phyloP scores from a whole-genome alignment of 2,888 invertebrate species.

The Teleogryllus oceanicus region DNA sequence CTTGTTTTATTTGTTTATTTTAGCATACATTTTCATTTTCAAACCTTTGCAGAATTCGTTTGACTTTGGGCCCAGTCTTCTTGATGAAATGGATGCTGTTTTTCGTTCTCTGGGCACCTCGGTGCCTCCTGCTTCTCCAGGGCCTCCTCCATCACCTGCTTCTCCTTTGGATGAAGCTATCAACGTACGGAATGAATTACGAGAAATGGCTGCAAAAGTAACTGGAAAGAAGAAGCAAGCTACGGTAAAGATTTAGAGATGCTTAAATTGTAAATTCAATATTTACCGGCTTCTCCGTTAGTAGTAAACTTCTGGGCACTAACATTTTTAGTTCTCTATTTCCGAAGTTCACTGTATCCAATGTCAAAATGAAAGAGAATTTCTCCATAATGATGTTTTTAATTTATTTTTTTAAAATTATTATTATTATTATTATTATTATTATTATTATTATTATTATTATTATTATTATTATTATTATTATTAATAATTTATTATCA shows the following conservation, averaged over 20 bases:
- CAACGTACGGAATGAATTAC: conserved; percentile 67
- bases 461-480: too few species aligned
- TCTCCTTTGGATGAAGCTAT: conserved; percentile 53
- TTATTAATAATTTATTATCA: too few species aligned
- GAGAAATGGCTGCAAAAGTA: conserved; percentile 57
- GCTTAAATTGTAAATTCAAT: conserved; percentile 23
- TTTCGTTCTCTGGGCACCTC: conserved; percentile 58
- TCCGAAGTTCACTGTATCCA: too few species aligned
- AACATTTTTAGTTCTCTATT: too few species aligned
- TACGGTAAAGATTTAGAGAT: conserved; percentile 47
- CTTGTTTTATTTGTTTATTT: too few species aligned
- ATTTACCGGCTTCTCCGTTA: neutral
- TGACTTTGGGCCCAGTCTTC: conserved; percentile 82
- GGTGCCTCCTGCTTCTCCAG: conserved; percentile 44
- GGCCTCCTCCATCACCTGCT: conserved; percentile 43
- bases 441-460: too few species aligned
- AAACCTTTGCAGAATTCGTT: conserved; percentile 47
- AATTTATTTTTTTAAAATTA: too few species aligned
- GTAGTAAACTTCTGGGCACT: too few species aligned
- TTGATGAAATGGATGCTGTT: conserved; percentile 88
- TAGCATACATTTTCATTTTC: neutral
- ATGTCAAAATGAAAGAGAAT: too few species aligned
- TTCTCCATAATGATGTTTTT: too few species aligned
- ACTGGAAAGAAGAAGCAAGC: conserved; percentile 50
- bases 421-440: too few species aligned